These are phyloP conservation scores for Gnathonemus longibarbis DNA, from an alignment of 2,113 vertebrate species.

Conservation along the genomic window DNA sequence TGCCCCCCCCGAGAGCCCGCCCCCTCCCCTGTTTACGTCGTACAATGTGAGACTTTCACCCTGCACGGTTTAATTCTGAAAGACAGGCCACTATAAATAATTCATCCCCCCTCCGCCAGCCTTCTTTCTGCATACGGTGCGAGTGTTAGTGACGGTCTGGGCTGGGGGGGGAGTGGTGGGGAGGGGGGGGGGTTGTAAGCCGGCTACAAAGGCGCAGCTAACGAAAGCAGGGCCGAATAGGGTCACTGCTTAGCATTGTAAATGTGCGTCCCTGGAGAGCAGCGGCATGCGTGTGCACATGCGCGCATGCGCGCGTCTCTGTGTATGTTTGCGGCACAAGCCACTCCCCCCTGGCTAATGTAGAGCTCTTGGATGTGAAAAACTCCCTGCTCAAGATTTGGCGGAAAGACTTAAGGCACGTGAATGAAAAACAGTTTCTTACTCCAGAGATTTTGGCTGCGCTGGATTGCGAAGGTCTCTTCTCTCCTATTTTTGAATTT, in stretches of 20 bases:
- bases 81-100: constrained; percentile 65
- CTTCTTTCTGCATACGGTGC: constrained; percentile 56
- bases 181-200: constrained; percentile 17
- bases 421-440: background rate
- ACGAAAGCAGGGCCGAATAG: constrained; percentile 33
- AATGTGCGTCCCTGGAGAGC: constrained; percentile 29
- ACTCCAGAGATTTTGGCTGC: background rate
- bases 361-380: background rate
- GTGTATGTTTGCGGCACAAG: background rate
- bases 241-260: constrained; percentile 43
- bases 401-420: background rate
- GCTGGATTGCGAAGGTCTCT: background rate
- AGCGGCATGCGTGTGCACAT: background rate
- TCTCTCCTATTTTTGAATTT: background rate
- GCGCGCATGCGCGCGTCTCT: background rate
- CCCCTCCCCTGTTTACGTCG: constrained; percentile 36
- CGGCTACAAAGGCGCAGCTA: constrained; percentile 37
- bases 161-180: constrained; percentile 14
- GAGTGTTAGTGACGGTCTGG: constrained; percentile 43
- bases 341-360: background rate
- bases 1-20: background rate
- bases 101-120: constrained; percentile 59
- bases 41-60: constrained; percentile 59
- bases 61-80: constrained; percentile 64
- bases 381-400: background rate